Conservation (phyloP, 2,888 invertebrate species). For the Clanis bilineata region DNA sequence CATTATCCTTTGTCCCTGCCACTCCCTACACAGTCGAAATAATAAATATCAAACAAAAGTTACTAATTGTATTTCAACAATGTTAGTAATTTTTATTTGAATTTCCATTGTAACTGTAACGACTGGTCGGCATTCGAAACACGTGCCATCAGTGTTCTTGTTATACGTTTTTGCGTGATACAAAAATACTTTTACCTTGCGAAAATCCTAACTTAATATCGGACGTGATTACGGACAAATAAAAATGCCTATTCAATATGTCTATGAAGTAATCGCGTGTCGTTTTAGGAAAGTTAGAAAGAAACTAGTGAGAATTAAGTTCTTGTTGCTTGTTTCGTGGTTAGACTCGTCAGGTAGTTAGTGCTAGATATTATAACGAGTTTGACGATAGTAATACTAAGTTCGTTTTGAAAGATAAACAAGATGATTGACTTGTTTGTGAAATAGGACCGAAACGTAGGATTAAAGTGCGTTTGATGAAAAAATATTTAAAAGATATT, state of each 20-base stretch:
- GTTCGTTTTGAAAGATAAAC: no score
- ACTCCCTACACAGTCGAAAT: not conserved
- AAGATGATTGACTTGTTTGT: no score
- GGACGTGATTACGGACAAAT: constrained; percentile 13
- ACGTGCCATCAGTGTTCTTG: constrained; percentile 10
- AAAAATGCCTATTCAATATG: constrained; percentile 8
- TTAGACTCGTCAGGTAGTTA: not conserved
- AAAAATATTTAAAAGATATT: not conserved
- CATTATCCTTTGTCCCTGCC: not conserved
- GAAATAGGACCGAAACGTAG: no score
- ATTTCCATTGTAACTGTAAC: not conserved
- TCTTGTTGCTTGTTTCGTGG: not conserved
- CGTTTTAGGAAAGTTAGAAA: not conserved
- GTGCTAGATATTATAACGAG: no score
- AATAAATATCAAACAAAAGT: constrained; percentile 10
- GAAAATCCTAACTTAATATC: constrained; percentile 15
- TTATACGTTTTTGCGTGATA: not conserved
- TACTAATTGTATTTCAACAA: not conserved
- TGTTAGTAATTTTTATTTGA: not conserved
- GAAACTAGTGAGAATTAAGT: not conserved
- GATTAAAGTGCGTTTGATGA: not conserved
- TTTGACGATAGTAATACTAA: no score
- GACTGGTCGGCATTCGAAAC: not conserved
- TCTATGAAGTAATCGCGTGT: constrained; percentile 12
- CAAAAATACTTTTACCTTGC: constrained; percentile 6